A percentile compares a stretch with the other conserved stretches of the same genome.
Conservation (phyloP, 2,113 vertebrate species). For the Plotosus lineatus region DNA sequence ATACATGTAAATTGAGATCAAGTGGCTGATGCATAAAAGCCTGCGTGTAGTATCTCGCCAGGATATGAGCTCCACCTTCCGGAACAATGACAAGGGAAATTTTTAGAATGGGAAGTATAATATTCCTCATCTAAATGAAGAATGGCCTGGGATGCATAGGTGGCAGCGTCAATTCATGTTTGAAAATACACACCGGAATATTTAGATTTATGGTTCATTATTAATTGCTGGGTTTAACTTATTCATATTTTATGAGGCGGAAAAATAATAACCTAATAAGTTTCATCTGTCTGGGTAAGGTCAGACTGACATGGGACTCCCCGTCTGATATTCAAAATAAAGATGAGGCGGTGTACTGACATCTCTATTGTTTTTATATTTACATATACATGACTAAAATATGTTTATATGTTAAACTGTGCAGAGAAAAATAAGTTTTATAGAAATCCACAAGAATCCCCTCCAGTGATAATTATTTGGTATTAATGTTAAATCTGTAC, state of each 20-base stretch:
- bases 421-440: background rate
- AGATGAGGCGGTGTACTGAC: conserved; percentile 20
- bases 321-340: conserved; percentile 40
- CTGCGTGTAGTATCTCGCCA: conserved; percentile 38
- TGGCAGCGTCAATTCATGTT: conserved; percentile 52
- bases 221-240: conserved; percentile 78
- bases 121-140: conserved; percentile 70
- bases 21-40: conserved; percentile 83
- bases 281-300: conserved; percentile 66
- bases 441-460: background rate
- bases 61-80: conserved; percentile 69
- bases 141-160: conserved; percentile 54
- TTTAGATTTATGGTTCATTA: conserved; percentile 78
- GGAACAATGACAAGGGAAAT: conserved; percentile 70
- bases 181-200: conserved; percentile 73
- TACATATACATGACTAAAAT: conserved; percentile 16
- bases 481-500: background rate
- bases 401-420: background rate
- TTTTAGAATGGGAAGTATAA: conserved; percentile 74
- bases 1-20: conserved; percentile 84
- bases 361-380: conserved; percentile 26
- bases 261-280: conserved; percentile 83
- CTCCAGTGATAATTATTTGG: background rate
- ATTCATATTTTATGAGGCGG: conserved; percentile 79
- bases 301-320: conserved; percentile 55